Percentiles rank a stretch among this genome's conserved stretches.
phyloP scores from a whole-genome alignment of 2,797 vertebrate species.

The Etheostoma nigrum region DNA sequence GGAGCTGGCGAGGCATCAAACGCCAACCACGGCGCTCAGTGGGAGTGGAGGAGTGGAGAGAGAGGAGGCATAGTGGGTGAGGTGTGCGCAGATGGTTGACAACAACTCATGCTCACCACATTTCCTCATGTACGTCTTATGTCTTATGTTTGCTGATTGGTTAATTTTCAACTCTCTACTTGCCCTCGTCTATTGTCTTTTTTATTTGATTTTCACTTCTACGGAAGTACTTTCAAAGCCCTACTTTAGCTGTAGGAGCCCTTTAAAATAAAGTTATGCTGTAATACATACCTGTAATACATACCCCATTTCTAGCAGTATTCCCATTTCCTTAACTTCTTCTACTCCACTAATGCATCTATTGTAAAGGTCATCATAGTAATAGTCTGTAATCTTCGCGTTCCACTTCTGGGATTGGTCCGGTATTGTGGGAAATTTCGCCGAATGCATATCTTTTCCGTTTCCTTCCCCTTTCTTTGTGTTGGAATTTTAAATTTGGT shows the following conservation, averaged over 20 bases:
- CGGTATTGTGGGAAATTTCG: too few species aligned
- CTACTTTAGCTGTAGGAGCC: not conserved
- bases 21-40: constrained; percentile 41
- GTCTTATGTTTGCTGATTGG: constrained; percentile 13
- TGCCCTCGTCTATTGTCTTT: not conserved
- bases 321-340: not conserved
- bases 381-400: too few species aligned
- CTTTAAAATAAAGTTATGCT: not conserved
- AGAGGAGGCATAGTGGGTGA: constrained; percentile 46
- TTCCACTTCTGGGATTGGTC: too few species aligned
- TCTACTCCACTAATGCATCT: not conserved
- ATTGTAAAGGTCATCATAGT: not conserved
- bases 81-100: constrained; percentile 72
- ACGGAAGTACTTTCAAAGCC: not conserved
- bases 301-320: not conserved
- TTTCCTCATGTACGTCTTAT: constrained; percentile 42
- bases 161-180: constrained; percentile 13
- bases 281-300: too few species aligned
- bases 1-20: constrained; percentile 76
- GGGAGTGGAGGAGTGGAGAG: constrained; percentile 33
- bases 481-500: too few species aligned
- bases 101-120: constrained; percentile 46
- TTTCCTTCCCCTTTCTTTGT: too few species aligned
- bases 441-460: too few species aligned
- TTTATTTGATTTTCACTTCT: constrained; percentile 30